Percentiles rank a stretch among this genome's conserved stretches.
Evolutionary conservation across 2,888 invertebrate genomes (phyloP).

Genomic region (Ochropleura leucogaster): DNA sequence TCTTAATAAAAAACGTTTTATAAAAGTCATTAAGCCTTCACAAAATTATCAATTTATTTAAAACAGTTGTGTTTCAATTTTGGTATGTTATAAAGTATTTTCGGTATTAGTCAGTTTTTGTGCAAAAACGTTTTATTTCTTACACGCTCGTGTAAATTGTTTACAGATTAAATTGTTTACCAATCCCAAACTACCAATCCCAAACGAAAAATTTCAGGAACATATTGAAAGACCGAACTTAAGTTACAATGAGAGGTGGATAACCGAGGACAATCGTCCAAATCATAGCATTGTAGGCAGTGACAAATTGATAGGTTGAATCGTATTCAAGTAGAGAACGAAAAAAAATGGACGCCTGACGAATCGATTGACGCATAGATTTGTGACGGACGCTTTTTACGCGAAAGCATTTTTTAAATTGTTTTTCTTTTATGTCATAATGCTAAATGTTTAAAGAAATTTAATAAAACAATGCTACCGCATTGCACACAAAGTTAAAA

Average conservation of each 20-base stretch:
- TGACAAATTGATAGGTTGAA: not conserved
- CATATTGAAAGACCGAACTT: not conserved
- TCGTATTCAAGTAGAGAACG: not conserved
- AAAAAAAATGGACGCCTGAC: not conserved
- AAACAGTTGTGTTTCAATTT: too few relatives aligned
- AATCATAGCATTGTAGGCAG: not conserved
- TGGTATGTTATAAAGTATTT: too few relatives aligned
- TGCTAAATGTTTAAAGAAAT: not conserved
- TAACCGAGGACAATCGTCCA: not conserved
- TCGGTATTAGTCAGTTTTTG: too few relatives aligned
- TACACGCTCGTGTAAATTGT: too few relatives aligned
- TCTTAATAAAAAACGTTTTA: too few relatives aligned
- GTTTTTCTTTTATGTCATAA: not conserved
- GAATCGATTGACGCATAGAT: conserved; percentile 18
- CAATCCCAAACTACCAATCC: too few relatives aligned
- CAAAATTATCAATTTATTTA: too few relatives aligned
- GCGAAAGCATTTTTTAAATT: conserved; percentile 14
- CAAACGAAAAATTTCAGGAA: not conserved
- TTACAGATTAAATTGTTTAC: too few relatives aligned
- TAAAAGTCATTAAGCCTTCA: too few relatives aligned
- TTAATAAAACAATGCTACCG: too few relatives aligned
- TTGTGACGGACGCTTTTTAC: conserved; percentile 6
- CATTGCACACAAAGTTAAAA: too few relatives aligned
- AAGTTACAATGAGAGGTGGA: not conserved
- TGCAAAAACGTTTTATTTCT: too few relatives aligned